These are phyloP conservation scores for Bagarius yarrelli DNA, from an alignment of 2,113 vertebrate genomes.

Conservation along the genomic window DNA sequence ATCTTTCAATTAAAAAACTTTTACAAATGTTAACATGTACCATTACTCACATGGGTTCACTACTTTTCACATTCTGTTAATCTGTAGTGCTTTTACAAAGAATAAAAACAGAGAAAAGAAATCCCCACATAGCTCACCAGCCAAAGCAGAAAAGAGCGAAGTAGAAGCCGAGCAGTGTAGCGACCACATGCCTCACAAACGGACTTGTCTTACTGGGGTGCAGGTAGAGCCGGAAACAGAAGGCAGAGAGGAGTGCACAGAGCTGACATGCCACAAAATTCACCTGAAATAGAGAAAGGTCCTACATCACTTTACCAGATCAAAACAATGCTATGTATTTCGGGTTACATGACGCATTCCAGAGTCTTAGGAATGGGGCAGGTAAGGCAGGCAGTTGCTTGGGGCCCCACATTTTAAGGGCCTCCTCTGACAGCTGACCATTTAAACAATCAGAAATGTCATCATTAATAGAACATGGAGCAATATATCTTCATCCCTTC, in stretches of 20 bases:
- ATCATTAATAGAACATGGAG: too few species aligned
- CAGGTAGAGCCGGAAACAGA: conserved; percentile 86
- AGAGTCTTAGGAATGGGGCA: too few species aligned
- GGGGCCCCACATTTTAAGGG: too few species aligned
- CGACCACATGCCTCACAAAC: conserved; percentile 82
- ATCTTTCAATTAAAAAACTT: too few species aligned
- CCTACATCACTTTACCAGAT: not conserved
- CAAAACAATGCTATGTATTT: not conserved
- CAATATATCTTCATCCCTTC: too few species aligned
- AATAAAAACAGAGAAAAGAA: not conserved
- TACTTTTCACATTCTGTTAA: not conserved
- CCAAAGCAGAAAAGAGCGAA: conserved; percentile 92
- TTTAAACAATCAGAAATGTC: too few species aligned
- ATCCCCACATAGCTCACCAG: conserved; percentile 75
- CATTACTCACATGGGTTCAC: not conserved
- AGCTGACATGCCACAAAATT: conserved; percentile 92
- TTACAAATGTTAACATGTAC: not conserved
- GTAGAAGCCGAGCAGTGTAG: conserved; percentile 85
- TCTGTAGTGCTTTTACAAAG: not conserved
- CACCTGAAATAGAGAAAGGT: conserved; percentile 69
- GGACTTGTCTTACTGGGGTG: conserved; percentile 86
- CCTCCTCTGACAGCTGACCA: too few species aligned
- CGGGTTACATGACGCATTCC: not conserved
- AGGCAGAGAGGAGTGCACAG: conserved; percentile 83
- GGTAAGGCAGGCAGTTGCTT: too few species aligned